Base-by-base conservation (phyloP, 2,888 invertebrate genomes). In the Cabera pusaria region DNA sequence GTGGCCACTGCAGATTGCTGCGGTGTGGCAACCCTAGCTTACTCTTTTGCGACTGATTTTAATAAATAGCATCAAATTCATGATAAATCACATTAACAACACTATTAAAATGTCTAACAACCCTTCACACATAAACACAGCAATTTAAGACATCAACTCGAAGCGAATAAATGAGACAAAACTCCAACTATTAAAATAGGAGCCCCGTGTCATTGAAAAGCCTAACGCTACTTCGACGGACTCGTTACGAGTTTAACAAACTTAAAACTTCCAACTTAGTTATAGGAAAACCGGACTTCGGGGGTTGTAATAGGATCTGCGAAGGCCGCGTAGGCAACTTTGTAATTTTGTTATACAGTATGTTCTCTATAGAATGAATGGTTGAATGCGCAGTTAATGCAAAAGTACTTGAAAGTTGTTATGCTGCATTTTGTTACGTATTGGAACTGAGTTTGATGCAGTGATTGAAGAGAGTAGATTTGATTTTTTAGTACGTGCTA, bases 331-430 rank as follows among this genome's bases (percentile, higher is more conserved):
- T 3, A 4, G 27, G 9, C 22, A 36, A 42, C 7, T 42, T 42
- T 25, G 41, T 42, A 32, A 42, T 42, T 35, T 36, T 10, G 41
- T 42, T 42, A n/a, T n/a, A 42, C 35, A 42, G 41, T 31, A 41
- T 35, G 41, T 42, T 42, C 36, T 41, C 35, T 42, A 36, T 42
- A 18, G 35, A 35, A 31, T 42, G 41, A 35, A 35, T 42, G 26
- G 41, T 18, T 42, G 41, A 42, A 42, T 42, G 19, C 31, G 35
- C 18, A 19, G 31, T 35, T 36, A 42, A 42, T 36, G 41, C 31
- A 19, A 29, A 35, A 29, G 25, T 36, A 42, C 41, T 42, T 35
- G 31, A 31, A 20, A 20, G 24, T 40, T 40, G 40, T 40, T 40
- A 19, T 24, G 29, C 14, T 42, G 35, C 41, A 40, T 29, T 40